phyloP scores from a whole-genome alignment of 2,797 vertebrate genomes.

The Platyrinchus mystaceus region DNA sequence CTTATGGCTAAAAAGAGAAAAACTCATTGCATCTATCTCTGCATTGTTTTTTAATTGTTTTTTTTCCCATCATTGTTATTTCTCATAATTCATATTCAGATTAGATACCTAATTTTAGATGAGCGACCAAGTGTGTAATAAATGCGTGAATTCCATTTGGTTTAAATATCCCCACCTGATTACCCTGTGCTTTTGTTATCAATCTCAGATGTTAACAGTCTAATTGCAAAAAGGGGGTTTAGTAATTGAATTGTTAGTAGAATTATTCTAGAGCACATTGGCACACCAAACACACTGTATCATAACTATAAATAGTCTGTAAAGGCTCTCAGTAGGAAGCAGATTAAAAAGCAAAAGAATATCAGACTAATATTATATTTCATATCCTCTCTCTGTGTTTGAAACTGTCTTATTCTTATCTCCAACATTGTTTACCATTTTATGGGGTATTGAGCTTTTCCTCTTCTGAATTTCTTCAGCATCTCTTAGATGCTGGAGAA shows the following conservation, averaged over 20 bases:
- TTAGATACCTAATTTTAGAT: slow-evolving; percentile 71
- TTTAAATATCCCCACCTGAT: slow-evolving; percentile 66
- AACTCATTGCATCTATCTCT: slow-evolving; percentile 7
- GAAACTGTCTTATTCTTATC: neutral
- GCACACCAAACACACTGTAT: slow-evolving; percentile 24
- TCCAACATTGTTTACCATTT: neutral
- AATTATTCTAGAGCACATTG: slow-evolving; percentile 31
- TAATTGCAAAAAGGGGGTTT: slow-evolving; percentile 47
- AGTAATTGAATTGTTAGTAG: slow-evolving; percentile 46
- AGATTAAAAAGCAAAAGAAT: neutral
- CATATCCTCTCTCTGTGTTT: neutral
- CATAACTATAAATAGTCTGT: slow-evolving; percentile 36
- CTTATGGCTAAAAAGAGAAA: slow-evolving; percentile 20
- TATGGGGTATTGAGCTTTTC: neutral
- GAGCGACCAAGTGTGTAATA: slow-evolving; percentile 50
- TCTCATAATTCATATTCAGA: slow-evolving; percentile 62
- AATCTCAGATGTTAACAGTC: slow-evolving; percentile 48
- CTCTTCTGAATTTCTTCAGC: neutral
- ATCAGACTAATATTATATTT: neutral
- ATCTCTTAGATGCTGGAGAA: neutral
- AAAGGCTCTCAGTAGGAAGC: slow-evolving; percentile 6
- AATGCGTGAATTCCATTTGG: slow-evolving; percentile 58
- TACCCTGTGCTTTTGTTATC: slow-evolving; percentile 62
- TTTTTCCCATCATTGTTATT: neutral
- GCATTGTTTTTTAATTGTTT: slow-evolving; percentile 57